Conservation (phyloP, 2,113 vertebrate genomes). For the Ciconia maguari region DNA sequence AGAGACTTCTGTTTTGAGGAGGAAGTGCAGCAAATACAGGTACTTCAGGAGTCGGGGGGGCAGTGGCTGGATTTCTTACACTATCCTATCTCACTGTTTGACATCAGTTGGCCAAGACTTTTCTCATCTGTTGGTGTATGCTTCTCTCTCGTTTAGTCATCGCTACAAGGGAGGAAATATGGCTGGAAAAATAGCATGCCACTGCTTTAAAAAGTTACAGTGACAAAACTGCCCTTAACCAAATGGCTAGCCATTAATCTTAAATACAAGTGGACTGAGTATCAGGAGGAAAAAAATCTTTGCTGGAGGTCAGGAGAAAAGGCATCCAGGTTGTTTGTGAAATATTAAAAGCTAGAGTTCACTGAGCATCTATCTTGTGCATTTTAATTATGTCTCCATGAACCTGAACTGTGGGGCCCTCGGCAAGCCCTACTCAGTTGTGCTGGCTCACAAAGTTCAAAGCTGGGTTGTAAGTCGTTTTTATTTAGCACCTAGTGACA, state of each 20-base stretch:
- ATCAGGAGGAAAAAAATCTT: background rate
- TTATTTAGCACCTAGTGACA: constrained; percentile 73
- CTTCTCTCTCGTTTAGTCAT: background rate
- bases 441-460: constrained; percentile 64
- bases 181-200: background rate
- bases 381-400: constrained; percentile 59
- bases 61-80: background rate
- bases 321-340: constrained; percentile 54
- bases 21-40: background rate
- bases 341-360: constrained; percentile 65
- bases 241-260: constrained; percentile 27
- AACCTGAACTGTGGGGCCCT: constrained; percentile 60
- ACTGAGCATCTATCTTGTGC: constrained; percentile 21
- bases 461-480: constrained; percentile 62
- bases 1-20: background rate
- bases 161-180: background rate
- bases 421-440: constrained; percentile 37
- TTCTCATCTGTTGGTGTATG: background rate
- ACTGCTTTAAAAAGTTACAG: background rate
- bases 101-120: background rate
- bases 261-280: constrained; percentile 5
- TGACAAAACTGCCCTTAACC: constrained; percentile 5
- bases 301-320: constrained; percentile 29
- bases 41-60: background rate
- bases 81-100: background rate